Percentiles rank a stretch among this genome's conserved stretches.
These are phyloP conservation scores for Thunnus maccoyii DNA, from an alignment of 2,113 vertebrate species.

Conservation along the genomic window DNA sequence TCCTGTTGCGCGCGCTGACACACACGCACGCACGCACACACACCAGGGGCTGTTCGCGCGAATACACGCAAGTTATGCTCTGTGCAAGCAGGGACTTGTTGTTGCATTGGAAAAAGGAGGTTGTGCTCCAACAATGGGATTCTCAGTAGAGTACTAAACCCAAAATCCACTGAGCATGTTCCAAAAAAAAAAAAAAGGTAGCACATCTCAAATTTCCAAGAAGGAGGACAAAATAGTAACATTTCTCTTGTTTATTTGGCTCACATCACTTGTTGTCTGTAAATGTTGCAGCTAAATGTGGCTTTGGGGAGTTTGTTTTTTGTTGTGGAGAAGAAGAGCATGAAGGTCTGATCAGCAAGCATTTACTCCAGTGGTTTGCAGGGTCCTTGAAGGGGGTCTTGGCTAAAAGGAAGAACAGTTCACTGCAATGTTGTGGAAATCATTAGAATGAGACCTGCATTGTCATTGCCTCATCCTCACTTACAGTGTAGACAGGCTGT, in stretches of 20 bases:
- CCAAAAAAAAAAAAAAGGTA: too few relatives aligned
- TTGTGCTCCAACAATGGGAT: too few relatives aligned
- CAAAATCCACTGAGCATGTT: too few relatives aligned
- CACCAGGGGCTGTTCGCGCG: conserved; percentile 24
- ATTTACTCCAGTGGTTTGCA: conserved; percentile 24
- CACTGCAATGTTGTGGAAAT: not conserved
- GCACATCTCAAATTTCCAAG: too few relatives aligned
- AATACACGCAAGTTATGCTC: conserved; percentile 49
- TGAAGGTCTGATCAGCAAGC: not conserved
- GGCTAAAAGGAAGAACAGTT: not conserved
- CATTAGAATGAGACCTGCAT: not conserved
- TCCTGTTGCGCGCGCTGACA: conserved; percentile 13
- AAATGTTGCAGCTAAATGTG: conserved; percentile 27
- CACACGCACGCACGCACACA: conserved; percentile 2
- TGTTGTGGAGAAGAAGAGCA: conserved; percentile 4
- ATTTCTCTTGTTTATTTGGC: too few relatives aligned
- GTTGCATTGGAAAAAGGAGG: not conserved
- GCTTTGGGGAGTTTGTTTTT: conserved; percentile 57
- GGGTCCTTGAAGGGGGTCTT: conserved; percentile 25
- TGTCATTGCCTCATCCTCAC: not conserved
- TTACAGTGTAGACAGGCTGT: not conserved
- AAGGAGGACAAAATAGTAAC: too few relatives aligned
- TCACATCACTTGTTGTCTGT: too few relatives aligned
- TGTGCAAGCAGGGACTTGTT: conserved; percentile 56
- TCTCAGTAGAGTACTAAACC: too few relatives aligned